Base-by-base conservation (phyloP, 2,888 invertebrate species). In the Phragmatobia fuliginosa region DNA sequence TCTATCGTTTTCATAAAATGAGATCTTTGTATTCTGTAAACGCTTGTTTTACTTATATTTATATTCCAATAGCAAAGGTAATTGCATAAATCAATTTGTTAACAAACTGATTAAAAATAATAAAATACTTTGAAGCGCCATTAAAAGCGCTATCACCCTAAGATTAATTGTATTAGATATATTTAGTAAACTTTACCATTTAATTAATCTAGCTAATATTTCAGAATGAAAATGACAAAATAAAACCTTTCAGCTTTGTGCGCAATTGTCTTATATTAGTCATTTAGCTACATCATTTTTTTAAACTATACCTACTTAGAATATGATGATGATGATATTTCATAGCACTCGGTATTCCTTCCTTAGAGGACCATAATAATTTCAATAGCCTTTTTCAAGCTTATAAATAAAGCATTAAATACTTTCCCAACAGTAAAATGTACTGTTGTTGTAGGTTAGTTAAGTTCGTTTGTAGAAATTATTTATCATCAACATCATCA, bases 1-100 rank as follows among this genome's bases (percentile, higher is more conserved):
- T 71, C 71, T 73, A 72, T 73, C 70, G 60, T 66, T 65, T 78
- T 68, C 75, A 62, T 56, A 49, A 70, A 78, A 74, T 69, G 61
- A n/a, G 64, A n/a, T 49, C 67, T 68, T 64, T 70, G 38, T 66
- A 25, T 63, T 28, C 66, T 62, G 58, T 45, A 62, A 31, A 16
- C 61, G n/a, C 36, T 18, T 62, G 18, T 62, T 61, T 38, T 38
- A 25, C 18, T 62, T 38, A 62, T 8, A 38, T 38, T 61, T 28
- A 16, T 36, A n/a, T 36, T 33, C 36, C 8, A 14, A 36, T 61
- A 61, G 36, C 60, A 38, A 36, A 52, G 11, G 52, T 52, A 25
- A 52, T 52, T 52, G 52, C 25, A 52, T 52, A 52, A 52, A 11
- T 10, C 52, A 52, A 52, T 52, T 25, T 52, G 52, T 52, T 52